Evolutionary conservation across 2,888 invertebrate species (phyloP).

Genomic region (Pseudoips prasinana): DNA sequence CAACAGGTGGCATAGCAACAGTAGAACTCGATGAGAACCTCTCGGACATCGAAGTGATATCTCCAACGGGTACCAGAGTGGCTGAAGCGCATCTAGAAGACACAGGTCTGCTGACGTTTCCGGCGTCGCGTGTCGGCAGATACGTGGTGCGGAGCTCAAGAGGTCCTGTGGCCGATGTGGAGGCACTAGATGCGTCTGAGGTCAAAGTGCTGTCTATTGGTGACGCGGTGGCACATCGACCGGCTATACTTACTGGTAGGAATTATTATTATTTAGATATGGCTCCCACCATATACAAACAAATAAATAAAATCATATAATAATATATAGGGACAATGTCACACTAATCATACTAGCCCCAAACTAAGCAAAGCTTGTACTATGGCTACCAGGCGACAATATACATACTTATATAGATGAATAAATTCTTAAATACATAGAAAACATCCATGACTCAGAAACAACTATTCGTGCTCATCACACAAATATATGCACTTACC

Average conservation of each 20-base stretch:
- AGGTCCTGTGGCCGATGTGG: conserved; percentile 80
- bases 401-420: too few relatives aligned
- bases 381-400: too few relatives aligned
- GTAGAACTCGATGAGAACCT: conserved; percentile 83
- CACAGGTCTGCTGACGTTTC: conserved; percentile 87
- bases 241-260: conserved; percentile 88
- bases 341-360: too few relatives aligned
- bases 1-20: conserved; percentile 76
- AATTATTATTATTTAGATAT: too few relatives aligned
- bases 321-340: too few relatives aligned
- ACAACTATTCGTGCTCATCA: too few relatives aligned
- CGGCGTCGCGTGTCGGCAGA: conserved; percentile 88
- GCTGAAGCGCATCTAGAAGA: conserved; percentile 83
- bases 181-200: conserved; percentile 89
- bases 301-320: too few relatives aligned
- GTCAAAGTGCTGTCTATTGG: conserved; percentile 88
- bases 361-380: too few relatives aligned
- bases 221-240: conserved; percentile 90
- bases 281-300: too few relatives aligned
- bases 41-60: conserved; percentile 85
- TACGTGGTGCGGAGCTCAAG: conserved; percentile 84
- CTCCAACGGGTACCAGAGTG: conserved; percentile 84
- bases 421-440: too few relatives aligned
- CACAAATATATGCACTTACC: too few relatives aligned
- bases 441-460: too few relatives aligned